Conservation (phyloP, 1,140 invertebrate species). For the Hylaeus volcanicus region DNA sequence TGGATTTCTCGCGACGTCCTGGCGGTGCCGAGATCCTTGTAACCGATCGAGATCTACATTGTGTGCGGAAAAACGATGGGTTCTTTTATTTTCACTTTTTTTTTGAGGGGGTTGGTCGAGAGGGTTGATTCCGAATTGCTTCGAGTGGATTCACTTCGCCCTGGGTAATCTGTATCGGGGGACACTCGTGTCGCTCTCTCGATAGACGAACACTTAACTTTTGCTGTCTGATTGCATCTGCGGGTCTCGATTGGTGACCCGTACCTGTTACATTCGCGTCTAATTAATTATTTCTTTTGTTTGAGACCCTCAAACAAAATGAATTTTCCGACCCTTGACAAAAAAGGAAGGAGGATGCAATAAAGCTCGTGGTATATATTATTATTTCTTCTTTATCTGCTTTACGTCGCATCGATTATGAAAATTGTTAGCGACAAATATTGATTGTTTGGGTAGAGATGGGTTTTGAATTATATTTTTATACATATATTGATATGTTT, state of each 20-base stretch:
- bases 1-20: conserved; percentile 31
- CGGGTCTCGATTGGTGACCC: not conserved
- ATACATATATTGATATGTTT: too few species aligned
- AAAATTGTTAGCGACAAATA: too few species aligned
- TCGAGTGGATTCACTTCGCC: conserved; percentile 54
- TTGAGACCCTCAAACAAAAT: too few species aligned
- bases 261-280: conserved; percentile 20
- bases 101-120: conserved; percentile 33
- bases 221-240: conserved; percentile 34
- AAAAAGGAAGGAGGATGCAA: too few species aligned
- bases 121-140: conserved; percentile 48
- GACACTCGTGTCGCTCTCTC: conserved; percentile 23
- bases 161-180: conserved; percentile 44
- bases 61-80: conserved; percentile 14
- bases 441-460: too few species aligned
- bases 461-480: too few species aligned
- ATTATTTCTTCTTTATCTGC: too few species aligned
- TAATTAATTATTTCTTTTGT: conserved; percentile 24
- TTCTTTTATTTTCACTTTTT: conserved; percentile 27
- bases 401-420: too few species aligned
- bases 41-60: conserved; percentile 75
- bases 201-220: conserved; percentile 26
- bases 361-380: too few species aligned
- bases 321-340: too few species aligned
- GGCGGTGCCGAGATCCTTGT: conserved; percentile 66